Percentiles rank a stretch among this genome's conserved stretches.
Evolutionary conservation across 2,888 invertebrate genomes (phyloP).

Genomic region (Lydus trimaculatus): DNA sequence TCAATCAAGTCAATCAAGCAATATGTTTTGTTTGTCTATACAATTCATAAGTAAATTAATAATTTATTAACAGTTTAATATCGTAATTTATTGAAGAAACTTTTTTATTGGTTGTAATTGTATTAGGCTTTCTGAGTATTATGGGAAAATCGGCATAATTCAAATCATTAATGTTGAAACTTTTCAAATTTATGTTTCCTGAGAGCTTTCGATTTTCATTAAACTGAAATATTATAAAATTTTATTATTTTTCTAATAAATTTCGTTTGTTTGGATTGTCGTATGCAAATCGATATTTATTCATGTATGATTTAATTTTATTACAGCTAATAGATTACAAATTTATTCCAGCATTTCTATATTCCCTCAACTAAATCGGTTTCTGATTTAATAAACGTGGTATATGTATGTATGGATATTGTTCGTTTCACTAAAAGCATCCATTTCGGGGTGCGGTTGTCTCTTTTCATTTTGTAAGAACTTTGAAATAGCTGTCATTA

Average conservation of each 20-base stretch:
- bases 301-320: neutral
- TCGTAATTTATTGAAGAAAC: neutral
- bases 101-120: neutral
- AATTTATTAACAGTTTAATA: neutral
- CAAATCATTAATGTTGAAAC: neutral
- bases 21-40: neutral
- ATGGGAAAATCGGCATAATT: neutral
- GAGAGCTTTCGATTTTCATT: neutral
- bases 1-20: neutral
- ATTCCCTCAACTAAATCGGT: neutral
- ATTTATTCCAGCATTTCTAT: neutral
- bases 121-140: neutral
- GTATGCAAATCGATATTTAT: neutral
- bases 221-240: neutral
- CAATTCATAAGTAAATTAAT: neutral
- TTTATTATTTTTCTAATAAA: neutral
- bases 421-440: neutral
- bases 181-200: constrained; percentile 1
- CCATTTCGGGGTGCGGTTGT: neutral
- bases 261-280: neutral
- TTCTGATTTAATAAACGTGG: neutral
- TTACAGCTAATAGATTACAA: neutral
- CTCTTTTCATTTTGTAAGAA: neutral
- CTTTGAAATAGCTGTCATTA: neutral
- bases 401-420: neutral